Percentiles rank a stretch among this genome's conserved stretches.
Evolutionary conservation across 2,888 invertebrate genomes (phyloP).

Genomic region (Agrochola circellaris): DNA sequence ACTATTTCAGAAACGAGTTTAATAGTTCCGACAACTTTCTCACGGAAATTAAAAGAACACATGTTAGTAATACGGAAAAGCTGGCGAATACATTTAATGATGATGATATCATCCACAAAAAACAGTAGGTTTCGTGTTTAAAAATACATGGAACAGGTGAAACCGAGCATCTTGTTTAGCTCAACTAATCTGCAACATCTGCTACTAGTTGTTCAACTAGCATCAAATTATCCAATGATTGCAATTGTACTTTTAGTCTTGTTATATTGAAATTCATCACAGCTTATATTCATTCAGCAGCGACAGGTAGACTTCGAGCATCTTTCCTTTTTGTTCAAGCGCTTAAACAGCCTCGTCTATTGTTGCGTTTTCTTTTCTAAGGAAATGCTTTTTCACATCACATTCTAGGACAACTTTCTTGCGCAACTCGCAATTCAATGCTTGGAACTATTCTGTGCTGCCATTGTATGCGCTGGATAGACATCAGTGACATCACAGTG

Average conservation of each 20-base stretch:
- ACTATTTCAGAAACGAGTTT: conserved; percentile 25
- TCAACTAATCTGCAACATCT: conserved; percentile 77
- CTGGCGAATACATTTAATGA: conserved; percentile 65
- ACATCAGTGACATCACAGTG: conserved; percentile 51
- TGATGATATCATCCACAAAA: conserved; percentile 76
- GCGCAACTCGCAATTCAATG: conserved; percentile 57
- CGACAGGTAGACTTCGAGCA: conserved; percentile 7
- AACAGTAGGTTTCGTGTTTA: conserved; percentile 72
- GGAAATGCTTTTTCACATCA: conserved; percentile 48
- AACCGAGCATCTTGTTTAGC: conserved; percentile 75
- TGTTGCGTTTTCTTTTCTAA: conserved; percentile 53
- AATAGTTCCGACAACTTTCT: conserved; percentile 55
- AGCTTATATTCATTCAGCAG: conserved; percentile 17
- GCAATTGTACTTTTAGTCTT: conserved; percentile 45
- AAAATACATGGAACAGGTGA: conserved; percentile 80
- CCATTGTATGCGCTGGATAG: conserved; percentile 55
- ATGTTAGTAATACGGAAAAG: conserved; percentile 58
- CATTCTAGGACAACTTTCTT: conserved; percentile 52
- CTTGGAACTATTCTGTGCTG: conserved; percentile 43
- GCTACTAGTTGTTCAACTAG: conserved; percentile 66
- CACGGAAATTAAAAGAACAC: conserved; percentile 51
- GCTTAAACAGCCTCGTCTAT: conserved; percentile 44
- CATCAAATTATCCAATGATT: conserved; percentile 53
- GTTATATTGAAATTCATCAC: conserved; percentile 14
- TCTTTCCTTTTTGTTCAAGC: conserved; percentile 37